phyloP scores from a whole-genome alignment of 2,113 vertebrate genomes.

The Eurypyga helias region DNA sequence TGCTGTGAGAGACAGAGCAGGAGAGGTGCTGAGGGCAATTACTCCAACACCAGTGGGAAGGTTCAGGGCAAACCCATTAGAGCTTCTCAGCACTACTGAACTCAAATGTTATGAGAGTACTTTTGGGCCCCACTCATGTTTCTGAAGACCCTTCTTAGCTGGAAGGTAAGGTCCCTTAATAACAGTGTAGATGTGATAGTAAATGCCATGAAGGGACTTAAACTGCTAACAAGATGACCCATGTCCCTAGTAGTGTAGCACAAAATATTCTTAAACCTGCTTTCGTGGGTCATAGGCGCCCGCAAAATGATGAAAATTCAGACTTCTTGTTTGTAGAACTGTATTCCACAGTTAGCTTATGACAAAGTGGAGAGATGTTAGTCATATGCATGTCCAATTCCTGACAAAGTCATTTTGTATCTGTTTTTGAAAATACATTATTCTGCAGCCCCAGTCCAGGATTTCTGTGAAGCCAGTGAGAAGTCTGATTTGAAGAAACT shows the following conservation, averaged over 20 bases:
- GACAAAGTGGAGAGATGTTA: neutral
- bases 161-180: neutral
- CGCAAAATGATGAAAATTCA: fast-evolving
- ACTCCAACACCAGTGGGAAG: neutral
- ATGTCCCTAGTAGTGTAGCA: neutral
- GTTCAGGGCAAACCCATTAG: neutral
- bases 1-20: neutral
- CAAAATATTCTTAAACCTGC: neutral
- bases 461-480: neutral
- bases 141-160: neutral
- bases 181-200: neutral
- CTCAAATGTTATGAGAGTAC: neutral
- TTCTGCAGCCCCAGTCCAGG: neutral
- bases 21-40: neutral
- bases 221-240: neutral
- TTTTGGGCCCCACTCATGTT: neutral
- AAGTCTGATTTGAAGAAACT: neutral
- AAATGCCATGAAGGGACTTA: neutral
- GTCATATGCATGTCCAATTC: neutral
- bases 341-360: neutral
- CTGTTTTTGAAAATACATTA: neutral
- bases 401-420: neutral
- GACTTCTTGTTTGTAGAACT: neutral
- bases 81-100: neutral
- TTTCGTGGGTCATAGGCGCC: neutral